These are phyloP conservation scores for Drosophila barbarae DNA, from an alignment of 2,888 invertebrate genomes.

Conservation along the genomic window DNA sequence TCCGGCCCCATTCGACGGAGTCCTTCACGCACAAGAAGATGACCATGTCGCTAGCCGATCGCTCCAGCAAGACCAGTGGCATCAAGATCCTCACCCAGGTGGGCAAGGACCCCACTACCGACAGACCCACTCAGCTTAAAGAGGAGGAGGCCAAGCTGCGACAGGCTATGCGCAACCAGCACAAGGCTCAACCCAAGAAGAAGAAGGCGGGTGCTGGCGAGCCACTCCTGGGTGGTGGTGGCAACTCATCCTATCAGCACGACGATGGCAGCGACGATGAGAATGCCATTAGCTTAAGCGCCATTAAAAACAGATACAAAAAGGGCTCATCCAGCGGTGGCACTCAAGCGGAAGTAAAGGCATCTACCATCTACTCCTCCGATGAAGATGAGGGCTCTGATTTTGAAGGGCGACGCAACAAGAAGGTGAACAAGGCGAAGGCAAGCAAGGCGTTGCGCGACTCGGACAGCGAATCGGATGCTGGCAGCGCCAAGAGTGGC, in stretches of 20 bases:
- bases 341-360: slow-evolving; percentile 62
- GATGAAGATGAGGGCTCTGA: slow-evolving; percentile 89
- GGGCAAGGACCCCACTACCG: slow-evolving; percentile 92
- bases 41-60: slow-evolving; percentile 97
- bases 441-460: slow-evolving; percentile 89
- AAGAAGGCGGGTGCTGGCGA: slow-evolving; percentile 79
- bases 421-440: slow-evolving; percentile 87
- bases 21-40: slow-evolving; percentile 99
- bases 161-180: slow-evolving; percentile 87
- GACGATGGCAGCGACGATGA: slow-evolving; percentile 95
- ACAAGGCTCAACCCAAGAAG: slow-evolving; percentile 81
- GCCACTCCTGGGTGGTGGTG: slow-evolving; percentile 73
- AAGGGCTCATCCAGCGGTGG: slow-evolving; percentile 80
- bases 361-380: slow-evolving; percentile 90
- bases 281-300: slow-evolving; percentile 93
- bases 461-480: slow-evolving; percentile 83
- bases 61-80: slow-evolving; percentile 94
- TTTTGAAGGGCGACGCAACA: slow-evolving; percentile 87
- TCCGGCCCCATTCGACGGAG: slow-evolving; percentile 99
- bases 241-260: slow-evolving; percentile 80
- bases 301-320: slow-evolving; percentile 97
- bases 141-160: slow-evolving; percentile 98
- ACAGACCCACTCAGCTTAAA: slow-evolving; percentile 94
- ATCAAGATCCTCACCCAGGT: slow-evolving; percentile 96
- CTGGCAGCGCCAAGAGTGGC: slow-evolving; percentile 70